These are phyloP conservation scores for Amblyjoppa proteus DNA, from an alignment of 2,888 invertebrate species.

Conservation along the genomic window DNA sequence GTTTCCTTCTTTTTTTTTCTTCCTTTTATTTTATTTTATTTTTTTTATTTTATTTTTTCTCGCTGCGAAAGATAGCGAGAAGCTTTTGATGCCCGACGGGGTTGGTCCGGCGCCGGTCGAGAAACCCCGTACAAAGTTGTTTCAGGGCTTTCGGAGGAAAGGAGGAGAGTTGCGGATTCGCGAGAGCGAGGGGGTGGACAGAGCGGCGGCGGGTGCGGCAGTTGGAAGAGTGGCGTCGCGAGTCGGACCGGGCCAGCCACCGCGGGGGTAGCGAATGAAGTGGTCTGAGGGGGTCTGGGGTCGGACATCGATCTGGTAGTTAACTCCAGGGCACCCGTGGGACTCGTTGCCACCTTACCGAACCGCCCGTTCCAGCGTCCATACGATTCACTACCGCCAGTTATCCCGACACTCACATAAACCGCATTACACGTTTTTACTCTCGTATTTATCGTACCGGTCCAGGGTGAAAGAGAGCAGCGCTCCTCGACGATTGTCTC, in stretches of 20 bases:
- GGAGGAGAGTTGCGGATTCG: conserved; percentile 29
- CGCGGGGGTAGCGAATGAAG: conserved; percentile 59
- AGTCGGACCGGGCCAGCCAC: conserved; percentile 25
- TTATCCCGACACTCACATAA: conserved; percentile 72
- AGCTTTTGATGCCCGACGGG: conserved; percentile 60
- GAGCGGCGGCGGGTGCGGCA: background rate
- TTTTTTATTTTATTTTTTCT: conserved; percentile 9
- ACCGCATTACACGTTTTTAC: conserved; percentile 74
- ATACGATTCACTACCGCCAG: conserved; percentile 73
- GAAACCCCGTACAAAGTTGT: conserved; percentile 54
- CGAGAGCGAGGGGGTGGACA: conserved; percentile 40
- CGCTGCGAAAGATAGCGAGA: conserved; percentile 14
- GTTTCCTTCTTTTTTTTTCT: background rate
- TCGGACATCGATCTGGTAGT: conserved; percentile 84
- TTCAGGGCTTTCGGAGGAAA: conserved; percentile 56
- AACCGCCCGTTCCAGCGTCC: conserved; percentile 73
- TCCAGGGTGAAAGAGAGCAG: conserved; percentile 63
- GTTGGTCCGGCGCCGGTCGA: conserved; percentile 52
- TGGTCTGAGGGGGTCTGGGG: conserved; percentile 73
- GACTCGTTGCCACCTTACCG: conserved; percentile 83
- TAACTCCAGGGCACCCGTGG: conserved; percentile 82
- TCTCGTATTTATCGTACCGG: conserved; percentile 73
- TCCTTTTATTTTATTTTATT: conserved; percentile 8
- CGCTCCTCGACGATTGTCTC: conserved; percentile 33
- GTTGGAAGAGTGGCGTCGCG: conserved; percentile 37